A percentile compares a stretch with the other conserved stretches of the same genome.
These are phyloP conservation scores for Acanthopleura granulata DNA, from an alignment of 2,888 invertebrate species.

Conservation along the genomic window DNA sequence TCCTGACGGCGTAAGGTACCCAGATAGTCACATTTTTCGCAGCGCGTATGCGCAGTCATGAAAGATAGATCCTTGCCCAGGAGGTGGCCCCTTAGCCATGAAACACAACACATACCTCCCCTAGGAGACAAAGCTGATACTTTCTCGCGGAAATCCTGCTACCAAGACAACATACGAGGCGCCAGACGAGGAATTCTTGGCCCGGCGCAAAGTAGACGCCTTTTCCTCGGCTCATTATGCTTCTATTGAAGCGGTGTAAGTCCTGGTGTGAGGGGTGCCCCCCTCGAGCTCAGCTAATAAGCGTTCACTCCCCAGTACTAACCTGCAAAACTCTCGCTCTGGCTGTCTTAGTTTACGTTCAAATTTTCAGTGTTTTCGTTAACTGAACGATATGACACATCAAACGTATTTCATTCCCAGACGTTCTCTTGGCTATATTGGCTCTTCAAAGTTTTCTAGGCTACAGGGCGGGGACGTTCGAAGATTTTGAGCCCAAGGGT, in stretches of 20 bases:
- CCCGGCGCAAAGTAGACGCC: not conserved
- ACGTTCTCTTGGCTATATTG: too few species aligned
- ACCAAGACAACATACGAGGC: slow-evolving; percentile 5
- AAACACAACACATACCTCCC: not conserved
- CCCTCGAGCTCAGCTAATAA: not conserved
- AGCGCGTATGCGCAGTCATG: too few species aligned
- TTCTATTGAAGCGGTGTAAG: not conserved
- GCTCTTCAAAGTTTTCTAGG: too few species aligned
- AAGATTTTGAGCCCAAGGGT: not conserved
- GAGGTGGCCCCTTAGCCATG: too few species aligned
- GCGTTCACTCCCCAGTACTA: not conserved
- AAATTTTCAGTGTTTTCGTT: too few species aligned
- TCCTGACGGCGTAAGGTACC: too few species aligned
- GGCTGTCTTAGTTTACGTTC: too few species aligned
- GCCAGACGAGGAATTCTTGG: slow-evolving; percentile 6
- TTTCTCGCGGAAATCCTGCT: slow-evolving; percentile 7
- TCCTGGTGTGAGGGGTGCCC: not conserved
- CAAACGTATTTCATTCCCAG: not conserved
- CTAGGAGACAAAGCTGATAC: slow-evolving; percentile 12
- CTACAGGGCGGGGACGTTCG: not conserved
- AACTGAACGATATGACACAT: not conserved
- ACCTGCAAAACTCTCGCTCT: too few species aligned
- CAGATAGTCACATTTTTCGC: too few species aligned
- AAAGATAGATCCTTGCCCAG: too few species aligned
- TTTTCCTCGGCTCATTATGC: not conserved